These are phyloP conservation scores for Coptodon bakossiorum DNA, from an alignment of 2,113 vertebrate genomes.

Conservation along the genomic window DNA sequence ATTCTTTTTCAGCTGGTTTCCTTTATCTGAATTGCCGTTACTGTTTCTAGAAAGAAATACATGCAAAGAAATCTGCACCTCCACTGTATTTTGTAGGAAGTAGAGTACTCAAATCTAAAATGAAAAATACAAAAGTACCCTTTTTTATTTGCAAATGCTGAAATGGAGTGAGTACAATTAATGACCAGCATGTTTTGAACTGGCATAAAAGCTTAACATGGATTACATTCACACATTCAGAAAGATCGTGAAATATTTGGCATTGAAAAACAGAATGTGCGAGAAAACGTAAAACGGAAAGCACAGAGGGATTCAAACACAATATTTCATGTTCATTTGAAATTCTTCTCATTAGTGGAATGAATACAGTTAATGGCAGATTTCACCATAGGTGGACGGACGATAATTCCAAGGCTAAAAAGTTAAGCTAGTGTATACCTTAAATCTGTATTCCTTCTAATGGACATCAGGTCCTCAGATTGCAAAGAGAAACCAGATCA, in stretches of 20 bases:
- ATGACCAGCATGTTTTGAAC: not conserved
- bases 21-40: not conserved
- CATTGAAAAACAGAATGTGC: not conserved
- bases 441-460: not conserved
- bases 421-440: not conserved
- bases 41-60: not conserved
- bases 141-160: slow-evolving; percentile 1
- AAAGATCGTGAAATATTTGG: not conserved
- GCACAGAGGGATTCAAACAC: not conserved
- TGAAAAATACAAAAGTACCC: not conserved
- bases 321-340: not conserved
- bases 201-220: not conserved
- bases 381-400: not conserved
- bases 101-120: not conserved
- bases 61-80: not conserved
- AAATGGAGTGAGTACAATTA: not conserved
- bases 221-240: not conserved
- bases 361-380: not conserved
- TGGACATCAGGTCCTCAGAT: not conserved
- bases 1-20: not conserved
- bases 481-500: not conserved
- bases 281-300: not conserved
- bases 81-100: not conserved
- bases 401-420: not conserved
- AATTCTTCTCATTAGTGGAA: not conserved